Conservation (phyloP, 2,797 vertebrate genomes). For the Neostethus bicornis region DNA sequence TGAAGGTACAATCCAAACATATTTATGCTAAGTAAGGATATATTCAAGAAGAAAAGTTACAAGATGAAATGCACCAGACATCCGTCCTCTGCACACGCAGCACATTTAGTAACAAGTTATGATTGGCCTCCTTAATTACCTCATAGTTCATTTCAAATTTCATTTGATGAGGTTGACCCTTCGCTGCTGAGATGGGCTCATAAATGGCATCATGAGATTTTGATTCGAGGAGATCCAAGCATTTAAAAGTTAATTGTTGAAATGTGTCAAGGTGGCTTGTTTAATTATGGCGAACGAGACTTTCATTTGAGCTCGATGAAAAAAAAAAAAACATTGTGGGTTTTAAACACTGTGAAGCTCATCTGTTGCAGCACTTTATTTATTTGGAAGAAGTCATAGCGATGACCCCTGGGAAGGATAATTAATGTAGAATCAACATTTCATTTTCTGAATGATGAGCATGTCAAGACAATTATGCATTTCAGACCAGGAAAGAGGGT, state of each 20-base stretch:
- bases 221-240: conserved; percentile 60
- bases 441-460: conserved; percentile 63
- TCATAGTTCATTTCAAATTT: conserved; percentile 56
- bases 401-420: conserved; percentile 69
- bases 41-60: not conserved
- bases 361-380: conserved; percentile 49
- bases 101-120: conserved; percentile 28
- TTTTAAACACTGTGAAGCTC: conserved; percentile 27
- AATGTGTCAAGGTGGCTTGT: conserved; percentile 69
- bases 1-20: no score
- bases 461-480: conserved; percentile 58
- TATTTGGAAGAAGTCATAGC: conserved; percentile 62
- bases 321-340: conserved; percentile 53
- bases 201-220: conserved; percentile 50
- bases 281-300: conserved; percentile 56
- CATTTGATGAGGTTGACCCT: conserved; percentile 64
- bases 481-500: conserved; percentile 30
- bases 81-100: conserved; percentile 2
- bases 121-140: conserved; percentile 34
- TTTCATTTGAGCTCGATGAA: conserved; percentile 45
- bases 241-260: conserved; percentile 69
- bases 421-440: conserved; percentile 74
- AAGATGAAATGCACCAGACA: not conserved
- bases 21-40: no score
- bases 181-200: conserved; percentile 40